phyloP scores from a whole-genome alignment of 2,888 invertebrate genomes.

The Norana najaformis region DNA sequence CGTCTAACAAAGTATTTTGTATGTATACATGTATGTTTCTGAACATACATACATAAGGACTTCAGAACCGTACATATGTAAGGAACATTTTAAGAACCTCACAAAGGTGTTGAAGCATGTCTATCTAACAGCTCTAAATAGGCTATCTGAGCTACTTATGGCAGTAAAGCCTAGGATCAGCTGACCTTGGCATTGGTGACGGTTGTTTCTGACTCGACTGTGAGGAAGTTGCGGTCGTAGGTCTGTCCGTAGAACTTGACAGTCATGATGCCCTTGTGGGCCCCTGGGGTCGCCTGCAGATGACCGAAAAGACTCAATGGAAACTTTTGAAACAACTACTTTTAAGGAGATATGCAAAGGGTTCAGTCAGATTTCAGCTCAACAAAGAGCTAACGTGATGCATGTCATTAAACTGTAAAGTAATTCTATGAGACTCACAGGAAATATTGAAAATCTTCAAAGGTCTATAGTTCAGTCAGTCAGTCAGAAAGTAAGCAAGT shows the following conservation, averaged over 20 bases:
- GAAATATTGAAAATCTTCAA: neutral
- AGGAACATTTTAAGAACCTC: too few relatives aligned
- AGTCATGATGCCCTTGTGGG: constrained; percentile 18
- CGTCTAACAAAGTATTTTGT: too few relatives aligned
- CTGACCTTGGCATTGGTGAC: constrained; percentile 29
- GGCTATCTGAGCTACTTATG: too few relatives aligned
- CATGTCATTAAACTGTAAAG: neutral
- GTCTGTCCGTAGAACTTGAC: constrained; percentile 40
- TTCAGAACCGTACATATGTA: too few relatives aligned
- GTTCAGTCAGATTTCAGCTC: neutral
- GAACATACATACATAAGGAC: too few relatives aligned
- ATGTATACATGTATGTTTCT: too few relatives aligned
- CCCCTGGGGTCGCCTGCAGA: constrained; percentile 26
- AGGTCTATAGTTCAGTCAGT: too few relatives aligned
- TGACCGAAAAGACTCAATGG: neutral
- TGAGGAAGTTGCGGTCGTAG: constrained; percentile 33
- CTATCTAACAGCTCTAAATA: too few relatives aligned
- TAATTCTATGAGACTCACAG: neutral
- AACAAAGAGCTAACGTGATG: too few relatives aligned
- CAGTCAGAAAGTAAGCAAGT: too few relatives aligned
- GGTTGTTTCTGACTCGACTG: constrained; percentile 16
- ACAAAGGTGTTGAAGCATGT: too few relatives aligned
- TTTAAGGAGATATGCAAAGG: neutral
- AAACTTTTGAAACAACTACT: neutral
- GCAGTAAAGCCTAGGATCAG: too few relatives aligned